Conservation (phyloP, 2,113 vertebrate genomes). For the Pycnonotus jocosus region DNA sequence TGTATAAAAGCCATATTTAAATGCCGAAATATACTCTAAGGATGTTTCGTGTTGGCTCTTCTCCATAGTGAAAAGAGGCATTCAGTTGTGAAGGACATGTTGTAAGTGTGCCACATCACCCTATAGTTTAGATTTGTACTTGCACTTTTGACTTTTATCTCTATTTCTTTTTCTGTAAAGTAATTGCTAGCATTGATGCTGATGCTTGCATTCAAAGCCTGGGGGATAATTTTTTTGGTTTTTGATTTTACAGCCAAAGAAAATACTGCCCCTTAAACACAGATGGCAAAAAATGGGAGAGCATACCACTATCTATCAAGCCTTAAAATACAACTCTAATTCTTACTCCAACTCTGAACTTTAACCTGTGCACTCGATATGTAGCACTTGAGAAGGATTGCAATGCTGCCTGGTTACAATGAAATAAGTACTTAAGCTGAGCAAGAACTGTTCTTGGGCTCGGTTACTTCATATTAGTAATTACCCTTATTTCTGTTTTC, state of each 20-base stretch:
- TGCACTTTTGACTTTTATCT: not conserved
- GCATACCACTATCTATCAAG: not conserved
- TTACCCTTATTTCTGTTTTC: not conserved
- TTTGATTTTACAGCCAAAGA: not conserved
- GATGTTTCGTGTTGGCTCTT: not conserved
- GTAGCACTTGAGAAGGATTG: not conserved
- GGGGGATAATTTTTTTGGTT: not conserved
- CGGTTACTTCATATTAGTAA: not conserved
- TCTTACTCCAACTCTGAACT: not conserved
- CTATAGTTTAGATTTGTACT: not conserved
- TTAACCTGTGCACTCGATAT: not conserved
- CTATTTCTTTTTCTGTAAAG: not conserved
- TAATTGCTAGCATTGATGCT: not conserved
- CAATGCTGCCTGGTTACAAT: not conserved
- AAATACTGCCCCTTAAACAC: not conserved
- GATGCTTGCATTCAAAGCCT: not conserved
- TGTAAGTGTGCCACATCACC: not conserved
- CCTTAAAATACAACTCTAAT: not conserved
- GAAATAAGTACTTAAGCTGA: not conserved
- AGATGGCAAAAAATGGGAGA: not conserved
- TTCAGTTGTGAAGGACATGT: not conserved
- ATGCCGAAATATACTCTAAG: not conserved
- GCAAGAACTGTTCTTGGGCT: not conserved
- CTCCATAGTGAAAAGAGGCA: not conserved
- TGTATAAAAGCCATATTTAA: not conserved